Percentiles rank a stretch among this genome's conserved stretches.
These are phyloP conservation scores for Microdon myrmicae DNA, from an alignment of 2,888 invertebrate genomes.

Conservation along the genomic window DNA sequence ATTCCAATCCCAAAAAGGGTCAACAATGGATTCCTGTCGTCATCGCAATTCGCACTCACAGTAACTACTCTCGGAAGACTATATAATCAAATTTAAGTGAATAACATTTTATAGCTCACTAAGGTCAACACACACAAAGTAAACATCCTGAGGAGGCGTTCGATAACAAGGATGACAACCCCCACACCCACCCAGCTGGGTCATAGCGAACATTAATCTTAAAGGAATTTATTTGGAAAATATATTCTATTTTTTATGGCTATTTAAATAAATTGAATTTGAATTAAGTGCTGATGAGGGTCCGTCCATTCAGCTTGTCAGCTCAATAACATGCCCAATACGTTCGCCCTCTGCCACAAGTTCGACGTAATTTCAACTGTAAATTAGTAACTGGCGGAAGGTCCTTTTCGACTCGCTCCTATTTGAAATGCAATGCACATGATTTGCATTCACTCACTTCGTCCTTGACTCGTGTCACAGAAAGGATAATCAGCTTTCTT, in stretches of 20 bases:
- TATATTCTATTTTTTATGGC: slow-evolving; percentile 48
- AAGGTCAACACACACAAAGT: too few species aligned
- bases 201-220: too few species aligned
- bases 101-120: slow-evolving; percentile 44
- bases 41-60: slow-evolving; percentile 33
- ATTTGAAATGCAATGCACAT: slow-evolving; percentile 51
- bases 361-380: slow-evolving; percentile 38
- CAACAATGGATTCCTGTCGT: slow-evolving; percentile 31
- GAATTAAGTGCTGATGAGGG: slow-evolving; percentile 35
- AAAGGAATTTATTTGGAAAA: slow-evolving; percentile 20
- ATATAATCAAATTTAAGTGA: slow-evolving; percentile 46
- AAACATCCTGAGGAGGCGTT: too few species aligned
- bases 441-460: slow-evolving; percentile 50
- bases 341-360: too few species aligned
- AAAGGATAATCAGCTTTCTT: slow-evolving; percentile 42
- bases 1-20: slow-evolving; percentile 12
- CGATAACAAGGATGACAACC: too few species aligned
- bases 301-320: not conserved
- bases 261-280: slow-evolving; percentile 52
- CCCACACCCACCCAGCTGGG: too few species aligned
- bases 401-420: slow-evolving; percentile 35
- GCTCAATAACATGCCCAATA: too few species aligned
- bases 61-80: slow-evolving; percentile 31
- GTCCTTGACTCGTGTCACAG: slow-evolving; percentile 43
- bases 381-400: slow-evolving; percentile 37